Evolutionary conservation across 2,113 vertebrate genomes (phyloP).

Genomic region (Dipodomys merriami): DNA sequence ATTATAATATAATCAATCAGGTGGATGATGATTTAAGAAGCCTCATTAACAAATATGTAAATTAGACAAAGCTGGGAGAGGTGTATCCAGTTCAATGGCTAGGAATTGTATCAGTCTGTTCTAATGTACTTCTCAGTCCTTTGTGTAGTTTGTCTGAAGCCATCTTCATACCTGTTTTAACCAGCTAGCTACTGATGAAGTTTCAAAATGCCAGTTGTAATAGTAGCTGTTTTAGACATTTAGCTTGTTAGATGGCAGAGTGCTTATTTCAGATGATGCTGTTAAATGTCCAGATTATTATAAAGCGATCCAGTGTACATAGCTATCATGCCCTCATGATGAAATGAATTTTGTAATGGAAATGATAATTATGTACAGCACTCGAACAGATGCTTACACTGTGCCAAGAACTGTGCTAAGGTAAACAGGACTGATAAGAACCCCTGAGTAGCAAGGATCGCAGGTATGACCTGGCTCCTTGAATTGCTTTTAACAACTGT

Average conservation of each 20-base stretch:
- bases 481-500: neutral
- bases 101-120: neutral
- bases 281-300: slow-evolving; percentile 16
- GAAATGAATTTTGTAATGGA: slow-evolving; percentile 7
- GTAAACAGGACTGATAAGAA: neutral
- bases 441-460: too few relatives aligned
- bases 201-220: neutral
- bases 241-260: neutral
- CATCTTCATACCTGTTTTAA: neutral
- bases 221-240: neutral
- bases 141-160: neutral
- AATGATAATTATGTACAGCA: neutral
- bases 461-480: too few relatives aligned
- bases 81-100: neutral
- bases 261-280: neutral
- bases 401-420: neutral
- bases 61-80: neutral
- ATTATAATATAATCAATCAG: slow-evolving; percentile 59
- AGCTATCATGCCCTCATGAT: neutral
- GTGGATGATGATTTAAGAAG: slow-evolving; percentile 53
- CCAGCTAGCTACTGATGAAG: neutral
- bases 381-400: neutral
- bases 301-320: neutral
- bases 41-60: slow-evolving; percentile 54
- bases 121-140: neutral